These are phyloP conservation scores for Diprion similis DNA, from an alignment of 1,140 invertebrate genomes.

Conservation along the genomic window DNA sequence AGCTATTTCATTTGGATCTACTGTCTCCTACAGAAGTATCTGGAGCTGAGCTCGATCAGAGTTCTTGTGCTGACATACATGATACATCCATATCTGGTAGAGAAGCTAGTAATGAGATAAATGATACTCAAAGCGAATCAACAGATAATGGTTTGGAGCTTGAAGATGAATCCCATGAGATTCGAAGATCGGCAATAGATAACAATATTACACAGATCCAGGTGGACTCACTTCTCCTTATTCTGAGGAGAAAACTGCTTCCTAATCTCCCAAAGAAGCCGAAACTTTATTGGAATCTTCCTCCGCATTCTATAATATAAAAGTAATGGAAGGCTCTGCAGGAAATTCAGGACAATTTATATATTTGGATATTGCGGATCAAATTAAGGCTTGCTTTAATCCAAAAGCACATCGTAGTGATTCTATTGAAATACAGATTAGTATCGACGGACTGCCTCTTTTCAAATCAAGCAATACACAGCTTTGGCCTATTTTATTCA, in stretches of 20 bases:
- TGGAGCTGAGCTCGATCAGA: neutral
- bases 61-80: neutral
- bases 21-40: neutral
- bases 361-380: neutral
- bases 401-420: slow-evolving; percentile 8
- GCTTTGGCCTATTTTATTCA: slow-evolving; percentile 28
- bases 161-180: slow-evolving; percentile 1
- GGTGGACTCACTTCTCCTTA: neutral
- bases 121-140: neutral
- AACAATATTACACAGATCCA: neutral
- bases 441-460: slow-evolving; percentile 22
- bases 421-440: slow-evolving; percentile 17
- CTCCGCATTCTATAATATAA: neutral
- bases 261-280: neutral
- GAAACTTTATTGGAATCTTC: neutral
- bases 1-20: neutral
- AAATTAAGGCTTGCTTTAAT: neutral
- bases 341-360: neutral
- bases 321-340: neutral
- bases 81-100: neutral
- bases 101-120: neutral
- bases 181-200: neutral
- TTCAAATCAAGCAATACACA: slow-evolving; percentile 16
- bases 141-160: neutral
- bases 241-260: neutral